Base-by-base conservation (phyloP, 1,140 invertebrate species). In the Bombyx mandarina region DNA sequence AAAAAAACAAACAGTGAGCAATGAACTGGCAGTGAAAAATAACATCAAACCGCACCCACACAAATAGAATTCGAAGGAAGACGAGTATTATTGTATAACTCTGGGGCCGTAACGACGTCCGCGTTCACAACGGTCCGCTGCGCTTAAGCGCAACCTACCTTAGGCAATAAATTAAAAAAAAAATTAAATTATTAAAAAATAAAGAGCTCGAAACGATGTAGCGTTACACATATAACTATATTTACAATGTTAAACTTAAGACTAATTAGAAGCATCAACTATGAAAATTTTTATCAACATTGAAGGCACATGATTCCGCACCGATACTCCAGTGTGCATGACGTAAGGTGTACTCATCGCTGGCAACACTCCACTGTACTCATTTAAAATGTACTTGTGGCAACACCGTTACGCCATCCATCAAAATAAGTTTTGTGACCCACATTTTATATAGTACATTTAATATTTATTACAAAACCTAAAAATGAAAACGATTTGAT, bases 291-390 rank as follows among this genome's bases (percentile, higher is more conserved):
- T 77, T 86, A 84, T 86, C 75, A 85, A 85, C 82, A 86, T 83
- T 82, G 79, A 86, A 86, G 82, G 83, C 83, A 86, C 83, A 86
- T 86, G 68, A 73, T 86, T 86, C 75, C 83, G 83, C 83, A 85
- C 83, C 82, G 76, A 77, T 79, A 79, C 77, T 69, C 59, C 45
- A 60, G 72, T 61, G 76, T 77, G 79, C 76, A 77, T 66, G 75
- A 58, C 61, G 63, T 60, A 63, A 63, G 71, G 77, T 77, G 74
- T 78, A 75, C 77, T 68, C 69, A 62, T 62, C 65, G 71, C 70
- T 70, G 75, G 64, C 69, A 65, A 71, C 76, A 67, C 56, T 65
- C 60, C 65, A 54, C 58, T 58, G 60, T 55, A 61, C 58, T 61
- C 56, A 57, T 54, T 46, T 9, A 43, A 8, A n/a, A 53, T 43